phyloP scores from a whole-genome alignment of 1,140 invertebrate genomes.

The Dryas iulia region DNA sequence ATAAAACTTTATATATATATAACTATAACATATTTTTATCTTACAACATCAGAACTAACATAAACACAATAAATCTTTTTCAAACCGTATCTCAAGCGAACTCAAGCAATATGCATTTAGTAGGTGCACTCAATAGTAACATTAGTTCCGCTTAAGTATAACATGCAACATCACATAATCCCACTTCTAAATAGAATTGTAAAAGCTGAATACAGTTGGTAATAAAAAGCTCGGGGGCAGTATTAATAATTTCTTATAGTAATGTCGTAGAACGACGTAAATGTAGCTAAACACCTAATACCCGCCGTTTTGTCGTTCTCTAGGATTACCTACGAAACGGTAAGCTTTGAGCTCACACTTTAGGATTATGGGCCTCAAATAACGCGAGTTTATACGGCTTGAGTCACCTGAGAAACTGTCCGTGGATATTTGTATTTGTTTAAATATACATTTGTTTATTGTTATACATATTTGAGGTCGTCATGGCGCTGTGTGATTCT shows the following conservation, averaged over 20 bases:
- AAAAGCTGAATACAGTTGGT: conserved; percentile 33
- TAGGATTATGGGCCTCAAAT: conserved; percentile 46
- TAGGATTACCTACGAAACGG: conserved; percentile 44
- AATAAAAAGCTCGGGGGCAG: conserved; percentile 35
- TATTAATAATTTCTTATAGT: conserved; percentile 43
- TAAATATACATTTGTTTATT: background rate
- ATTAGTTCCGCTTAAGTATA: conserved; percentile 18
- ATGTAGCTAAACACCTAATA: conserved; percentile 45
- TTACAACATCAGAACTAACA: too few relatives aligned
- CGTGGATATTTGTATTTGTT: background rate
- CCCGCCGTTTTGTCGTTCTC: conserved; percentile 38
- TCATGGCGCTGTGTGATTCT: too few relatives aligned
- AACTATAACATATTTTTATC: too few relatives aligned
- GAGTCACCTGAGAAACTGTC: conserved; percentile 27
- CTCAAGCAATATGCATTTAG: background rate
- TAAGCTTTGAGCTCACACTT: conserved; percentile 40
- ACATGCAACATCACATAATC: conserved; percentile 22
- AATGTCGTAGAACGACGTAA: conserved; percentile 38
- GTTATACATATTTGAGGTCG: too few relatives aligned
- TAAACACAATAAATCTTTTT: background rate
- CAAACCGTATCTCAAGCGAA: background rate
- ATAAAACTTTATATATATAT: too few relatives aligned
- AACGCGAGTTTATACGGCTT: conserved; percentile 39
- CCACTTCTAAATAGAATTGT: conserved; percentile 31
- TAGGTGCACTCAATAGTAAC: conserved; percentile 21